Conservation (phyloP, 2,888 invertebrate species). For the Caenorhabditis sinica region DNA sequence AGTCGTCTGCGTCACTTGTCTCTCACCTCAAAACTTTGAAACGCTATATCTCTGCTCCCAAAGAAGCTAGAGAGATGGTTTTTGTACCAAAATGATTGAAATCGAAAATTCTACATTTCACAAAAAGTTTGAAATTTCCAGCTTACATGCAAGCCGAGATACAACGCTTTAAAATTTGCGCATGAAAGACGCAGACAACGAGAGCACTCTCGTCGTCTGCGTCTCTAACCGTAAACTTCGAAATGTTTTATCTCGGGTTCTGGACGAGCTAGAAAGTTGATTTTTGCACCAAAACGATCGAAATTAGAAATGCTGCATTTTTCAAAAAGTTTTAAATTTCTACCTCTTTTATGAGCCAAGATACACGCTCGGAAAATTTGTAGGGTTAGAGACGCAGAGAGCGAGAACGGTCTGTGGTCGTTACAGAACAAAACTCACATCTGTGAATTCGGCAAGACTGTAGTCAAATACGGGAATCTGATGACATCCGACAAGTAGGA, state of each 20-base stretch:
- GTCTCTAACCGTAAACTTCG: neutral
- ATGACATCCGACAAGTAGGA: constrained; percentile 48
- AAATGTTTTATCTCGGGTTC: neutral
- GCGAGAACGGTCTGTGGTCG: neutral
- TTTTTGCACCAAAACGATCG: neutral
- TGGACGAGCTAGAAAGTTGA: neutral
- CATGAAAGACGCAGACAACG: too few species aligned
- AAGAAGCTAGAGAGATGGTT: neutral
- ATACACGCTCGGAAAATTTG: too few species aligned
- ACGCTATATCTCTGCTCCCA: neutral
- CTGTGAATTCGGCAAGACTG: constrained; percentile 57
- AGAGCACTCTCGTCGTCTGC: neutral
- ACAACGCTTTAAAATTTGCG: neutral
- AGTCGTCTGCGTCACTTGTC: neutral
- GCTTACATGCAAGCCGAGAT: neutral
- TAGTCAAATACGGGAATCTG: constrained; percentile 64
- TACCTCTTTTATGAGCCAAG: neutral
- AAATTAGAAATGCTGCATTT: too few species aligned
- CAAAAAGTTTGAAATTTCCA: neutral
- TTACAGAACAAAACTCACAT: constrained; percentile 19
- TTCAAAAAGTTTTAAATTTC: neutral
- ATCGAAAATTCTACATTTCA: neutral
- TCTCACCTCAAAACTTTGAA: neutral
- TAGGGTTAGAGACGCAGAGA: too few species aligned
- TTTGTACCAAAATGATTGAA: neutral